Base-by-base conservation (phyloP, 2,113 vertebrate genomes). In the Uria aalge region DNA sequence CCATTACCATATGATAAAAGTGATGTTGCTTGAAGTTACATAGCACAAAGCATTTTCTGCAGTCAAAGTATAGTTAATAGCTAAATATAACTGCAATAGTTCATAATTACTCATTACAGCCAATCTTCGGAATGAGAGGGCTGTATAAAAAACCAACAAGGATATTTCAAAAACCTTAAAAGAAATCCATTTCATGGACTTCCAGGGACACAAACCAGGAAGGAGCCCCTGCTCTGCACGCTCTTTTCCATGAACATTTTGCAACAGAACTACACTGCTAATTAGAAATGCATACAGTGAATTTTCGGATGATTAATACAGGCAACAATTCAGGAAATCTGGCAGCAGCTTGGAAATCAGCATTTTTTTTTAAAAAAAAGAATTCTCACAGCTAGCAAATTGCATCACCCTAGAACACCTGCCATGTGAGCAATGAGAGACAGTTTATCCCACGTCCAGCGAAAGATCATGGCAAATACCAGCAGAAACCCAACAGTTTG, bases 321-420 rank as follows among this genome's bases (percentile, higher is more conserved):
- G 36, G 78, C 11, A 62, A 41, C 60, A 34, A 9, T 5, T 90
- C 48, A 34, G 63, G 63, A 90, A 90, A 89, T 26, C 59, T 55
- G 73, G 41, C 73, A 93, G 82, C 82, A 89, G 69, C 23, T 57
- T 91, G 77, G 91, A 84, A 97, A 92, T 72, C 84, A 90, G 69
- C 60, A 24, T 20, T 36, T 76, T 34, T 41, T 29, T 66, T 34
- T 6, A 16, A 12, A 41, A 24, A 20, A 63, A 71, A 75, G 8
- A 26, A 56, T 57, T 29, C 9, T 86, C 63, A 36, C 3, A 55
- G 56, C 40, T 56, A 38, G 34, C 52, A 89, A 78, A 71, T 3
- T 15, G 20, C 43, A 74, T 8, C 6, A 7, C 15, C 52, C 45
- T 22, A 27, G 5, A 67, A 72, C 92, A 83, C 45, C 38, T 68